Base-by-base conservation (phyloP, 2,113 vertebrate genomes). In the Otis tarda region DNA sequence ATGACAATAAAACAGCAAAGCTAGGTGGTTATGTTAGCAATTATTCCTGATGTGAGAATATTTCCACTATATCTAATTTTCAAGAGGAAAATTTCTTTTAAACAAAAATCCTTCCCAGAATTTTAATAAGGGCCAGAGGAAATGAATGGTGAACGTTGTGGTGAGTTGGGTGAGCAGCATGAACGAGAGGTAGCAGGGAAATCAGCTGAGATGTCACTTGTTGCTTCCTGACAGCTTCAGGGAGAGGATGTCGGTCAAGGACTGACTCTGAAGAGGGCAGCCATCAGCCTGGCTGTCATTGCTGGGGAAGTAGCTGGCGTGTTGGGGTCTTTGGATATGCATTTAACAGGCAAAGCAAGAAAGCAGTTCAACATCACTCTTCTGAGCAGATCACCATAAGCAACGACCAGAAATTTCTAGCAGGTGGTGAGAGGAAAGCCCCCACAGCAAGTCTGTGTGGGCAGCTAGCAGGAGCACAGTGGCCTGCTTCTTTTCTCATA, bases 1-100 rank as follows among this genome's bases (percentile, higher is more conserved):
- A 63, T 92, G 60, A 55, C 91, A 83, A 74, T 92, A 92, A 93
- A 92, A 41, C 37, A 94, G 83, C 63, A 86, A 63, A 93, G 86
- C 69, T 61, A 73, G 31, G 60, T 93, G 60, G 45, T 90, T 93
- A 85, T 50, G 71, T 90, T 86, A 80, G 90, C 89, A 95, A 74
- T 95, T 89, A 90, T 81, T 91, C 92, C 86, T 90, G 76, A 80
- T 57, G 20, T 77, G 59, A 80, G 86, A 83, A 59, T 83, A 50
- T 55, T 94, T 88, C 52, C 25, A 70, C 60, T 83, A 20, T 28
- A 90, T 70, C 43, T 92, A 77, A 89, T 93, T 90, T 93, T 94
- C 52, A 10, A 78, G n/a, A 81, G 25, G 47, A 90, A 74, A 69
- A 59, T 52, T 77, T 83, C 16, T 81, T 94, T 90, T 27, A 77